Percentiles rank a stretch among this genome's conserved stretches.
Evolutionary conservation across 2,888 invertebrate species (phyloP).

Genomic region (Meganola albula): DNA sequence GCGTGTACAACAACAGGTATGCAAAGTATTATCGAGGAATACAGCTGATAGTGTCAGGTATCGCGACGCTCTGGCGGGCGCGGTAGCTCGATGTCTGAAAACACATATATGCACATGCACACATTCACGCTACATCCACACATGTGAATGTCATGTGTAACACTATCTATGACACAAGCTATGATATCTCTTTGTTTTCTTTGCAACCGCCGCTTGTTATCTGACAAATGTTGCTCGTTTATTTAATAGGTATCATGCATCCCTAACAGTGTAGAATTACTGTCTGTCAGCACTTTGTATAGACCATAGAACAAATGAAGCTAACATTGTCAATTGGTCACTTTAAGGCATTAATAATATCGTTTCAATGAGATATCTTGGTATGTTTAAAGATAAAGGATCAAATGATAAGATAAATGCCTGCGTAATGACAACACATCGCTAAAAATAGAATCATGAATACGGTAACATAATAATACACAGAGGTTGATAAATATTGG

Average conservation of each 20-base stretch:
- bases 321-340: too few species aligned
- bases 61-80: constrained; percentile 55
- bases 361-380: too few species aligned
- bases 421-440: too few species aligned
- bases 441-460: too few species aligned
- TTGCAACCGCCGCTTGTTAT: constrained; percentile 49
- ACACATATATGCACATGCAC: too few species aligned
- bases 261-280: constrained; percentile 20
- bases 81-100: constrained; percentile 35
- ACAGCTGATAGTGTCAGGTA: constrained; percentile 54
- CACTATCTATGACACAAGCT: constrained; percentile 39
- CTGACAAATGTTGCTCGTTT: constrained; percentile 46
- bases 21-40: constrained; percentile 50
- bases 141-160: constrained; percentile 20
- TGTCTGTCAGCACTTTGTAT: constrained; percentile 12
- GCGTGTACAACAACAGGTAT: constrained; percentile 44
- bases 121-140: constrained; percentile 16
- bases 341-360: too few species aligned
- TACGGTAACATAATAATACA: background rate
- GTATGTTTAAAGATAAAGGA: too few species aligned
- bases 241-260: constrained; percentile 44
- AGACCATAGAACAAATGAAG: too few species aligned
- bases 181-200: constrained; percentile 63
- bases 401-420: too few species aligned
- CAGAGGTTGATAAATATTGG: background rate